These are phyloP conservation scores for Agrotis puta DNA, from an alignment of 2,888 invertebrate species.

Conservation along the genomic window DNA sequence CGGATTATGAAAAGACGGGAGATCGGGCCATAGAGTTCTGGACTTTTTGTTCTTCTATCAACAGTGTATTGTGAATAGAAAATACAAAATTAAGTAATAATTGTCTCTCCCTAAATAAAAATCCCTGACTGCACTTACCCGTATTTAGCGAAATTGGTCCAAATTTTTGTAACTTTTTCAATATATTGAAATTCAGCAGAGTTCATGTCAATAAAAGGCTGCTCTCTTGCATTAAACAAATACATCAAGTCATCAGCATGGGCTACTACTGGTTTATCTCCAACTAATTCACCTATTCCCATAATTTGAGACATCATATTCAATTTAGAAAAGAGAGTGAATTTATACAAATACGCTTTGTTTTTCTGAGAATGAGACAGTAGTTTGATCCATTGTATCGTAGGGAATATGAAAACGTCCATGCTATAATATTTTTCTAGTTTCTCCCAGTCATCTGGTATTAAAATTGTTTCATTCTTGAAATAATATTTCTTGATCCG, in stretches of 20 bases:
- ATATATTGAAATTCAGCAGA: slow-evolving; percentile 66
- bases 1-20: too few species aligned
- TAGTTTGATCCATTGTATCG: slow-evolving; percentile 66
- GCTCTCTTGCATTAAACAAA: slow-evolving; percentile 62
- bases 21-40: too few species aligned
- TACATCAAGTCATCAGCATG: slow-evolving; percentile 74
- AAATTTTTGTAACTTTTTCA: slow-evolving; percentile 69
- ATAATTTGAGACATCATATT: slow-evolving; percentile 64
- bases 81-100: background rate
- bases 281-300: slow-evolving; percentile 49
- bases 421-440: slow-evolving; percentile 45
- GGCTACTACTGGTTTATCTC: slow-evolving; percentile 53
- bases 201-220: slow-evolving; percentile 52
- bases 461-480: slow-evolving; percentile 44
- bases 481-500: slow-evolving; percentile 67
- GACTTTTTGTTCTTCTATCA: background rate
- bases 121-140: slow-evolving; percentile 68
- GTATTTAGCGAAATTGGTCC: slow-evolving; percentile 77
- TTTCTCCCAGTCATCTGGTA: slow-evolving; percentile 61
- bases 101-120: background rate
- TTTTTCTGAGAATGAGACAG: slow-evolving; percentile 61
- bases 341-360: slow-evolving; percentile 70
- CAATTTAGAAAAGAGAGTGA: slow-evolving; percentile 70
- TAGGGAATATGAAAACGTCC: slow-evolving; percentile 60
- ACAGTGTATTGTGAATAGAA: background rate